A percentile compares a stretch with the other conserved stretches of the same genome.
Conservation (phyloP, 2,113 vertebrate genomes). For the Xiphophorus maculatus region DNA sequence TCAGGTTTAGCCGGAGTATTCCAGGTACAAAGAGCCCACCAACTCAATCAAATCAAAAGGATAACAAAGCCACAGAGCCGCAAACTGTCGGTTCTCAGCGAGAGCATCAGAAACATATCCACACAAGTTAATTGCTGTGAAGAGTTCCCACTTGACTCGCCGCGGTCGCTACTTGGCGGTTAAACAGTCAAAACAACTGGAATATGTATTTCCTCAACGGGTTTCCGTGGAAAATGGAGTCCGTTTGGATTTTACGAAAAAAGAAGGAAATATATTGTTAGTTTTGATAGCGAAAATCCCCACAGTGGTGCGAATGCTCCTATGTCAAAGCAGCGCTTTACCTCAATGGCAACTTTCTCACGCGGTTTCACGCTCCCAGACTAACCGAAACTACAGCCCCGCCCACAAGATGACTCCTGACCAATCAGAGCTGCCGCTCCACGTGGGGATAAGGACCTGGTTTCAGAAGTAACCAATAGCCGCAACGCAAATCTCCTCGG, state of each 20-base stretch:
- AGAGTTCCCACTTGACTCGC: constrained; percentile 73
- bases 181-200: constrained; percentile 43
- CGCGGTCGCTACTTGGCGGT: constrained; percentile 44
- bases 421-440: constrained; percentile 65
- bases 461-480: constrained; percentile 50
- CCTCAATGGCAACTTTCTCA: constrained; percentile 81
- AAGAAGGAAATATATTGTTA: constrained; percentile 34
- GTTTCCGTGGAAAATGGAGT: constrained; percentile 20
- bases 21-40: constrained; percentile 35
- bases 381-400: constrained; percentile 59
- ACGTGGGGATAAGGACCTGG: constrained; percentile 67
- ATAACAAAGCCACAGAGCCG: constrained; percentile 23
- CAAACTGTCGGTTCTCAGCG: constrained; percentile 32
- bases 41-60: constrained; percentile 11
- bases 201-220: constrained; percentile 48
- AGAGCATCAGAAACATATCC: constrained; percentile 63
- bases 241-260: constrained; percentile 33
- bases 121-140: constrained; percentile 68
- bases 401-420: constrained; percentile 35
- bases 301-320: constrained; percentile 26
- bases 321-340: constrained; percentile 50
- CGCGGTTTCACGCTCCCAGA: constrained; percentile 77
- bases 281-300: constrained; percentile 66
- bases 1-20: constrained; percentile 46
- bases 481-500: constrained; percentile 8